Evolutionary conservation across 2,797 vertebrate species (phyloP), one percentile per base, ranked within the genome.

Genomic region (Aplochiton taeniatus): DNA sequence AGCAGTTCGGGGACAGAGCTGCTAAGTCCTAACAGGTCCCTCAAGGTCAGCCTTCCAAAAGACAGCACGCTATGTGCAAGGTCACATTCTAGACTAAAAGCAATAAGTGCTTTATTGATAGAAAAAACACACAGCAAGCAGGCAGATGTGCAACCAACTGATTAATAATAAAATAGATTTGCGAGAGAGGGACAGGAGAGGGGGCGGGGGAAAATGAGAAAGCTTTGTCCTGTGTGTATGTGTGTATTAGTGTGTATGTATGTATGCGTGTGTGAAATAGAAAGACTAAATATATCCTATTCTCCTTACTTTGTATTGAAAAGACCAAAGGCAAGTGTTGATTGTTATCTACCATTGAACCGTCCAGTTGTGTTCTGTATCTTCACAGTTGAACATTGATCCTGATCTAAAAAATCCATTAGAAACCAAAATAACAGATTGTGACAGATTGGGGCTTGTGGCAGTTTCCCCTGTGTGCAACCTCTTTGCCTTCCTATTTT

Each of bases 61-160:
- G 91, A 90, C 86, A 75, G 83, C 82, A 88, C 86, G 87, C 86
- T 86, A 69, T 53, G 61, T 82, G 78, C 92, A 94, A 95, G 94
- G 95, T 95, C 93, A 92, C 87, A 89, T 91, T 89, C 88, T 86
- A 84, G 89, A 92, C 92, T 93, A 91, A 94, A 94, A 95, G 93
- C 92, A 94, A 94, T 94, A 95, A 94, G 93, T 94, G 92, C 92
- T 95, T 93, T 95, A 95, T 95, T 95, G 95, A 95, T 92, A 93
- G 89, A 84, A 85, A 83, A 73, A 69, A 78, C 74, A 72, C 65
- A 81, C 72, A 85, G 78, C 87, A 87, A 87, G 81, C 85, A 85
- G 70, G 84, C 85, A 90, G 89, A 90, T 88, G 86, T 90, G 86
- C 87, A 85, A 86, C 76, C 76, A 82, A 87, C 82, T 90, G 84